Evolutionary conservation across 2,113 vertebrate genomes (phyloP), one percentile per base, ranked within the genome.

Genomic region (Chaetodon trifascialis): DNA sequence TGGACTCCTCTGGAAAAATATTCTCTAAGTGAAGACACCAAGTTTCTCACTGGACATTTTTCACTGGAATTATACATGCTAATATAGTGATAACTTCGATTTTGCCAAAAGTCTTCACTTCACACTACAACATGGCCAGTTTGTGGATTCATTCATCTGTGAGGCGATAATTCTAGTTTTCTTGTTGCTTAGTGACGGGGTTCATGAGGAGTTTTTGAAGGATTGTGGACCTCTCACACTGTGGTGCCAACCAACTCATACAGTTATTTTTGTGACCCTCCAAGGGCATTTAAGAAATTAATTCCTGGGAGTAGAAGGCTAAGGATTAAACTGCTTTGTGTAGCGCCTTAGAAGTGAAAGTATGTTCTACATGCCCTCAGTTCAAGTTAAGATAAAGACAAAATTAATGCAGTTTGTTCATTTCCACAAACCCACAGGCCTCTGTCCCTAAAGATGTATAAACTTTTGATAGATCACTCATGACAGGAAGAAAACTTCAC

Each of bases 101-200:
- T 30, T 30, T 30, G 30, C 30, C 30, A 30, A 30, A 30, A 30
- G 30, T 30, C 30, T 30, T 30, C 30, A 30, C 30, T 30, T 30
- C 30, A 30, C 2, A 30, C 30, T 30, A 30, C 30, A 30, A 30
- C 30, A 30, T 30, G 30, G 30, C 30, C 30, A 3, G 30, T 30
- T 30, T 1, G 30, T 30, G 30, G 30, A 30, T 30, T 30, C 30
- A 30, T 30, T 30, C 30, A 30, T 30, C 30, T 30, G 30, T 30
- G 30, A 30, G 30, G 30, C 30, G 30, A 2, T 2, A 30, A 30
- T 1, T 46, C 44, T 46, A 10, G 12, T 67, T 40, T 49, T 79
- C 73, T 85, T 66, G 82, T 88, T 90, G 85, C 87, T 82, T 52
- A 75, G 76, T 71, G 51, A 91, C 25, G 1, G 49, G 30, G 47